phyloP scores from a whole-genome alignment of 2,797 vertebrate genomes.

The Gephyroberyx darwinii region DNA sequence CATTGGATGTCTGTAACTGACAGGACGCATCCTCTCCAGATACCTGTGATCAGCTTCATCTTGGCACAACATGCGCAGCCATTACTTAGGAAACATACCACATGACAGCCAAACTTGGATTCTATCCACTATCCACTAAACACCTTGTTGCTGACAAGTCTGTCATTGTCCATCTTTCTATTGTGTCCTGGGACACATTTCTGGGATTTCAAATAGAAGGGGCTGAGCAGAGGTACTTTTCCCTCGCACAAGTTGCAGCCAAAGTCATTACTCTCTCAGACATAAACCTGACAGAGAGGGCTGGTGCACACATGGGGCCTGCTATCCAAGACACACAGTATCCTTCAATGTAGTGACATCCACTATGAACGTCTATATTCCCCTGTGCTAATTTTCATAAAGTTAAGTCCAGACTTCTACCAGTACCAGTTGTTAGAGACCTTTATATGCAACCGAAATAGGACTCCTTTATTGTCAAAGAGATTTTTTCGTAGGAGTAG shows the following conservation, averaged over 20 bases:
- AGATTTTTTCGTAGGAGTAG: not conserved
- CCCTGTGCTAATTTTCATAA: constrained; percentile 57
- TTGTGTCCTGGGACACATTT: constrained; percentile 59
- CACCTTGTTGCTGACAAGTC: constrained; percentile 53
- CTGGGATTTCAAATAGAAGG: constrained; percentile 56
- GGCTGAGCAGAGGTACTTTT: constrained; percentile 64
- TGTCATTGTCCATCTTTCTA: constrained; percentile 62
- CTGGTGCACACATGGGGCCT: constrained; percentile 61
- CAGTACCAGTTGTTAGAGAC: constrained; percentile 43
- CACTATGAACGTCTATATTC: constrained; percentile 66
- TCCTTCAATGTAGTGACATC: constrained; percentile 69
- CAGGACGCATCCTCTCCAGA: constrained; percentile 53
- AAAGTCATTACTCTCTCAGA: constrained; percentile 75
- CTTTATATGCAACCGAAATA: not conserved
- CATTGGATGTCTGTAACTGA: constrained; percentile 31
- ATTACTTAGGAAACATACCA: constrained; percentile 37
- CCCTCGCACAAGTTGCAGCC: constrained; percentile 58
- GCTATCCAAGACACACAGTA: constrained; percentile 76
- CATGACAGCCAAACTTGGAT: too few species aligned
- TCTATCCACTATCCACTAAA: too few species aligned
- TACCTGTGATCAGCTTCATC: constrained; percentile 45
- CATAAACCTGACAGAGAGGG: constrained; percentile 70
- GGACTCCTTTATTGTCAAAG: not conserved
- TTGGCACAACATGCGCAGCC: constrained; percentile 26
- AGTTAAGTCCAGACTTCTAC: constrained; percentile 39